Evolutionary conservation across 2,797 vertebrate species (phyloP).

Genomic region (Siniperca scherzeri): DNA sequence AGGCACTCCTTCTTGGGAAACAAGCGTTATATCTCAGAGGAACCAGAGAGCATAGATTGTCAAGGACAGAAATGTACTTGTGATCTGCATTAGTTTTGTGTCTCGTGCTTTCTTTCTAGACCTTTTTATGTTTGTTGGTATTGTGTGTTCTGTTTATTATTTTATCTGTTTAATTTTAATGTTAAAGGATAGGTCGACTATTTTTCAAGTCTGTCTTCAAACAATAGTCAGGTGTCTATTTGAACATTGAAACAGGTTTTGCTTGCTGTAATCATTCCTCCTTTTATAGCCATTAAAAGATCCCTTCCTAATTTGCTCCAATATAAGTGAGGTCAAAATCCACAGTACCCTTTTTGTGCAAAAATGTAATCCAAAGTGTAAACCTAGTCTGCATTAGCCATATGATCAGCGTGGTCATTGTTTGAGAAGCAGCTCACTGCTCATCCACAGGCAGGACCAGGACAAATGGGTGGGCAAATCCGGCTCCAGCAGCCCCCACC

Average conservation of each 20-base stretch:
- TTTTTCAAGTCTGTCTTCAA: neutral
- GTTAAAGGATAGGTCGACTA: no score
- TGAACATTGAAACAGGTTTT: neutral
- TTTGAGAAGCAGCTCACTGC: conserved; percentile 44
- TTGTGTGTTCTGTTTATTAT: neutral
- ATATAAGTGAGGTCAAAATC: neutral
- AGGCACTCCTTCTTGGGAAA: neutral
- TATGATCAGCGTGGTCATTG: neutral
- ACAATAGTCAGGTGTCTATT: neutral
- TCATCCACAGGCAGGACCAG: conserved; percentile 57
- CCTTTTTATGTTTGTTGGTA: neutral
- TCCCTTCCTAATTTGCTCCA: neutral
- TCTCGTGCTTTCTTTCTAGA: neutral
- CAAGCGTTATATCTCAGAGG: neutral
- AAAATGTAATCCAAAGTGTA: neutral
- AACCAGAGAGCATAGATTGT: neutral
- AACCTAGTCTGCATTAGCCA: neutral
- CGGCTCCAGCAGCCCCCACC: conserved; percentile 44
- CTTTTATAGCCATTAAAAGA: neutral
- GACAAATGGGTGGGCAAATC: conserved; percentile 57
- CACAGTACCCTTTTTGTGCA: neutral
- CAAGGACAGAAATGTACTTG: neutral
- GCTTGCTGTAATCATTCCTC: neutral
- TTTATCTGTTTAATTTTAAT: neutral
- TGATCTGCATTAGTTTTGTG: neutral